Conservation (phyloP, 2,113 vertebrate genomes). For the Solenodon paradoxus region DNA sequence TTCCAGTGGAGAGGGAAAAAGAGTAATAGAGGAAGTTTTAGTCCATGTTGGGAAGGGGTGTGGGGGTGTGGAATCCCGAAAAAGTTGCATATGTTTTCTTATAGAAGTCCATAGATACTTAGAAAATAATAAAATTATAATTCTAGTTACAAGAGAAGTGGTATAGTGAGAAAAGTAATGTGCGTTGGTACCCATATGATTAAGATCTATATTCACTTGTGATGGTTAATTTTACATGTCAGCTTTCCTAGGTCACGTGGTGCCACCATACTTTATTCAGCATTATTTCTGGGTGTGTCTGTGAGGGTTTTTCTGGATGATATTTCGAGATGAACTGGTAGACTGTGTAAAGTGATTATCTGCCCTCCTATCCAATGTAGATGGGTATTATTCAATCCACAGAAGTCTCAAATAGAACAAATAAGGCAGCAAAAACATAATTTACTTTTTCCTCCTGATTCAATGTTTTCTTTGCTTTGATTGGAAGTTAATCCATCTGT, state of each 20-base stretch:
- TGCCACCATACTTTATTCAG: not conserved
- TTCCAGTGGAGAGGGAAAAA: not conserved
- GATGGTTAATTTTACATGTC: not conserved
- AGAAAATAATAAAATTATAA: not conserved
- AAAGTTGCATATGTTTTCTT: not conserved
- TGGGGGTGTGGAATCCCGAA: not conserved
- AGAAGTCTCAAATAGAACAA: not conserved
- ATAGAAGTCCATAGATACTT: not conserved
- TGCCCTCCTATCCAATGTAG: not conserved
- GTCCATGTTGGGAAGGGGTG: not conserved
- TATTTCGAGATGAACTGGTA: not conserved
- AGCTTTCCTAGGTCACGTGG: not conserved
- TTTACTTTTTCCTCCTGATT: not conserved
- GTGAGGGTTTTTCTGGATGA: not conserved
- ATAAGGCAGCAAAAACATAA: not conserved
- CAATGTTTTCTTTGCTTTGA: too few species aligned
- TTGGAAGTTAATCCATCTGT: not conserved
- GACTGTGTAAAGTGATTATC: not conserved
- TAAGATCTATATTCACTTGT: not conserved
- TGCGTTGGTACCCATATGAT: not conserved
- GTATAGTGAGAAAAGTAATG: not conserved
- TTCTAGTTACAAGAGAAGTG: not conserved
- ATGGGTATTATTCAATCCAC: not conserved
- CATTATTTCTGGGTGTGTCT: not conserved
- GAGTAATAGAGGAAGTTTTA: not conserved